Evolutionary conservation across 1,140 invertebrate species (phyloP), one percentile per base, ranked within the genome.

Genomic region (Papilio machaon): DNA sequence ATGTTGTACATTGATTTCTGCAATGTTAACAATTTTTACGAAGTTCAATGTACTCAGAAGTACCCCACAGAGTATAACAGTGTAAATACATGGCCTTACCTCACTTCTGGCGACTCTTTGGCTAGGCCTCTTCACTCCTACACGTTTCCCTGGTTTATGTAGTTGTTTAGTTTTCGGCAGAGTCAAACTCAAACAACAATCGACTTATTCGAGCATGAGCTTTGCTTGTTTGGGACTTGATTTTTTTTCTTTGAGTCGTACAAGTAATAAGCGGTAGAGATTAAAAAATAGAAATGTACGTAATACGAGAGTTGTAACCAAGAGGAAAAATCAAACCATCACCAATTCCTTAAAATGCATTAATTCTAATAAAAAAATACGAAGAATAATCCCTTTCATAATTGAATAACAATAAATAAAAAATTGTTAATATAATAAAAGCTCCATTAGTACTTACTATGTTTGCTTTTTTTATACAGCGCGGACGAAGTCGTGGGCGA

Each of bases 201-300:
- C 52, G 52, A 77, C 75, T 77, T 77, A 77, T 77, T 77, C 75
- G 75, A 77, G 75, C 75, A 77, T 77, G 75, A 77, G 52, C 75
- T 77, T 43, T 77, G 49, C 75, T 58, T 77, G 75, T 77, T 77
- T 19, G 75, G 35, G 23, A 77, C 75, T 30, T 77, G 49, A 58
- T 77, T 78, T 78, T 78, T 78, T 78, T 78, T 30, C 19, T 52
- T 76, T 54, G 74, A 75, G 47, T 23, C 47, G 74, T 76, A 23
- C 74, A 49, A 52, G 47, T 6, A 11, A 76, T 73, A 49, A n/a
- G 30, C 49, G 75, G 30, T n/a, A 78, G 10, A 58, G 52, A 38
- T 35, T 30, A 30, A 30, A 30, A 30, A 30, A n/a, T n/a, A n/a
- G n/a, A n/a, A n/a, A n/a, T n/a, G n/a, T n/a, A n/a, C n/a, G 23